Evolutionary conservation across 2,797 vertebrate species (phyloP), one percentile per base, ranked within the genome.

Genomic region (Odontamblyopus rebecca): DNA sequence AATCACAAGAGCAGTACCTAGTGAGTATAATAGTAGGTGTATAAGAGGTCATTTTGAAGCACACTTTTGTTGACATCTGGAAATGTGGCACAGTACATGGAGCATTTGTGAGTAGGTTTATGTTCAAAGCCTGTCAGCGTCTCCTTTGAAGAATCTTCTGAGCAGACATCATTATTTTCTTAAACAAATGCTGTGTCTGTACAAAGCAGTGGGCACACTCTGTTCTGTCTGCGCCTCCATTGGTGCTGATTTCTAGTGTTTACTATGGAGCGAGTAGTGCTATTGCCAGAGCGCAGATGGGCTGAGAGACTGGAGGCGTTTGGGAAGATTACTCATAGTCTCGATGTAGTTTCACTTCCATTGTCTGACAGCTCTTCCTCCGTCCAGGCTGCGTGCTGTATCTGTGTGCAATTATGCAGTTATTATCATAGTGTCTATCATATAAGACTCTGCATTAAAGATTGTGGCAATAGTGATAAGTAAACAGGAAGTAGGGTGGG

Each of bases 261-360:
- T 83, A 86, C 82, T 87, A 80, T 72, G 68, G 44, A 35, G 73
- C 68, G 81, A 69, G 79, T 87, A 79, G 82, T 85, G 81, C 76
- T 84, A 85, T 69, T 76, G 85, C 85, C 85, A 85, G 68, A 71
- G 19, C 79, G 78, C 92, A 94, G 92, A 92, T 90, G 90, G 88
- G 60, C 63, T 71, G 93, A 41, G 69, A 94, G 92, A 94, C 92
- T 82, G 89, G 78, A 86, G 92, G 91, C 86, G 89, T 82, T 70
- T 69, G 81, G 68, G 38, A 66, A 50, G 77, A 88, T 89, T 90
- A 89, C 85, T 89, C 88, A 77, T 73, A 69, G 72, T 79, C 79
- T 71, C 79, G n/a, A 61, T 83, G 69, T 38, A 72, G 80, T 74
- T 85, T 74, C 70, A 67, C 76, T 65, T 71, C 60, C 63, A 7